Evolutionary conservation across 2,888 invertebrate species (phyloP).

Genomic region (Linnaemya vulpina): DNA sequence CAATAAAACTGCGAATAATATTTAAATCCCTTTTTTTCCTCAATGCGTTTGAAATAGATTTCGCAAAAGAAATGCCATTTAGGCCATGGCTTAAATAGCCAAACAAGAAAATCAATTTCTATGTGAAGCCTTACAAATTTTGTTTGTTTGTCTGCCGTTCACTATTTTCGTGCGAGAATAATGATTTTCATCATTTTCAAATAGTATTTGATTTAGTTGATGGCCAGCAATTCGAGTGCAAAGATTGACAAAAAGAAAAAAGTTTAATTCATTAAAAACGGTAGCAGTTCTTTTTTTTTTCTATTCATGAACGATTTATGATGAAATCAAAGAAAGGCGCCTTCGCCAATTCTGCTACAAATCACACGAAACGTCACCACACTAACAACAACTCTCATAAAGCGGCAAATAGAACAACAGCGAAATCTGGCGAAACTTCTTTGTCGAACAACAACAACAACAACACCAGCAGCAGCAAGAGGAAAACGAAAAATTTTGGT

Average conservation of each 20-base stretch:
- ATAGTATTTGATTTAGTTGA: constrained; percentile 47
- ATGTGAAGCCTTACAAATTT: constrained; percentile 52
- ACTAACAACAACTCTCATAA: constrained; percentile 71
- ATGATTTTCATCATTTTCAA: not conserved
- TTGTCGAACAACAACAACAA: not conserved
- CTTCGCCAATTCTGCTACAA: constrained; percentile 79
- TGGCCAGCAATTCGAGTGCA: not conserved
- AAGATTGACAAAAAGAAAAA: constrained; percentile 7
- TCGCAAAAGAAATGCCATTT: not conserved
- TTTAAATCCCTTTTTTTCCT: not conserved
- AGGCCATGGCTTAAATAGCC: constrained; percentile 29
- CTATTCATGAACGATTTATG: constrained; percentile 57
- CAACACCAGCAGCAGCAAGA: constrained; percentile 5
- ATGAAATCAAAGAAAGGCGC: constrained; percentile 79
- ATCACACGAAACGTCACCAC: constrained; percentile 77
- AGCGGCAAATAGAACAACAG: constrained; percentile 28
- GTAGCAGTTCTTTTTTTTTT: not conserved
- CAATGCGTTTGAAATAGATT: not conserved
- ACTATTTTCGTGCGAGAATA: not conserved
- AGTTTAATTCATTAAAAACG: not conserved
- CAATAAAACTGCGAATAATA: not conserved
- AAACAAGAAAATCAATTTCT: constrained; percentile 48
- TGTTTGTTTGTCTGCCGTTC: not conserved
- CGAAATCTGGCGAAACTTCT: constrained; percentile 33
- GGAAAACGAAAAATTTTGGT: constrained; percentile 57